Evolutionary conservation across 2,113 vertebrate genomes (phyloP).

Genomic region (Phalacrocorax pelagicus): DNA sequence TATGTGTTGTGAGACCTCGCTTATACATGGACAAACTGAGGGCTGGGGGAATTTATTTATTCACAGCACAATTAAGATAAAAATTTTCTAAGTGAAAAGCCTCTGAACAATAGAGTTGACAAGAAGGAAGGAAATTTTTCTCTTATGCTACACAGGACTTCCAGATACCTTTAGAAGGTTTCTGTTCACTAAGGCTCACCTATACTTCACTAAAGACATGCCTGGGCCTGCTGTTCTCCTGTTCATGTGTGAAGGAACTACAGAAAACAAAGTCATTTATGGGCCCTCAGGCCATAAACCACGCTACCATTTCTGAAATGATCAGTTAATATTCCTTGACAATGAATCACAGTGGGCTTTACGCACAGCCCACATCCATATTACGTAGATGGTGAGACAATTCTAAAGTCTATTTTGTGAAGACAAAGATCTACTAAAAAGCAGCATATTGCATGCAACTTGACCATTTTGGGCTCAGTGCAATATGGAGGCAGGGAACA

Average conservation of each 20-base stretch:
- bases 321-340: neutral
- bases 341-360: neutral
- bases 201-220: neutral
- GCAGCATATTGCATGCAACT: neutral
- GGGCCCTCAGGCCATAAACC: neutral
- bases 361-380: neutral
- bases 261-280: neutral
- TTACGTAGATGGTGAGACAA: neutral
- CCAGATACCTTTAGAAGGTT: neutral
- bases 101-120: neutral
- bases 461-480: neutral
- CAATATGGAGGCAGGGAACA: neutral
- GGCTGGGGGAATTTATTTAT: neutral
- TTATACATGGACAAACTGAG: neutral
- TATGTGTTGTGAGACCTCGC: neutral
- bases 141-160: neutral
- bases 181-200: neutral
- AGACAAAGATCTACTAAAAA: neutral
- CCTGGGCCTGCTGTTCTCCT: neutral
- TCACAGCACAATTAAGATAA: neutral
- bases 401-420: neutral
- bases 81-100: neutral
- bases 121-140: neutral
- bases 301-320: neutral
- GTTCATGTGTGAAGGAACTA: neutral